phyloP scores from a whole-genome alignment of 2,888 invertebrate species.

The Agrotis puta region DNA sequence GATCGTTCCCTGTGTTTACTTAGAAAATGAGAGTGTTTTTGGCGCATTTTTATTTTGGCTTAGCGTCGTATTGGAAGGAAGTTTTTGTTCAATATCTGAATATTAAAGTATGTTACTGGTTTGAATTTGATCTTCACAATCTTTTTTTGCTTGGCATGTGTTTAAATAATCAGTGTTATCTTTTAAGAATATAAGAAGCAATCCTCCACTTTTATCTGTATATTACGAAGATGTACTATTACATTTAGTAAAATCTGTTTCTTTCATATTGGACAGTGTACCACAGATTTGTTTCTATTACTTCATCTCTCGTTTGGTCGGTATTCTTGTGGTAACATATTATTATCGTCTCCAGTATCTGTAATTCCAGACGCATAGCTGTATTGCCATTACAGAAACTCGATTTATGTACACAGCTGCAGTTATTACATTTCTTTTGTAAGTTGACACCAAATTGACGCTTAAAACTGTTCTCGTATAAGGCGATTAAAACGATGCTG shows the following conservation, averaged over 20 bases:
- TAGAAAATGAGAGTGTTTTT: conserved; percentile 55
- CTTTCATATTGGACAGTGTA: not conserved
- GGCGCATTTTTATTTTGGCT: conserved; percentile 35
- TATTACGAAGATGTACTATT: too few relatives aligned
- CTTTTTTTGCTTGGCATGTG: not conserved
- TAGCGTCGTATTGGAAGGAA: conserved; percentile 10
- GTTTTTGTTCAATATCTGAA: conserved; percentile 21
- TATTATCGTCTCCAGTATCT: not conserved
- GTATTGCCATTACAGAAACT: too few relatives aligned
- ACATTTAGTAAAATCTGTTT: not conserved
- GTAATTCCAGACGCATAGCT: too few relatives aligned
- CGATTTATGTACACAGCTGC: not conserved
- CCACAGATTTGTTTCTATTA: not conserved
- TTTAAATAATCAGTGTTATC: not conserved
- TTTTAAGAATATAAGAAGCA: not conserved
- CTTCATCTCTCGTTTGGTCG: too few relatives aligned
- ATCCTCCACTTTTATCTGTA: too few relatives aligned
- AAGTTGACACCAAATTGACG: conserved; percentile 25
- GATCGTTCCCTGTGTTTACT: conserved; percentile 57
- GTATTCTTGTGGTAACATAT: not conserved
- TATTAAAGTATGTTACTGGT: conserved; percentile 1
- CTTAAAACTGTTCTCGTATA: not conserved
- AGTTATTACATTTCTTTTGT: not conserved
- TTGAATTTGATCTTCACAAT: not conserved
- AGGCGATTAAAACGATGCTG: conserved; percentile 19